Evolutionary conservation across 2,888 invertebrate genomes (phyloP).

Genomic region (Flexamia atlantica): DNA sequence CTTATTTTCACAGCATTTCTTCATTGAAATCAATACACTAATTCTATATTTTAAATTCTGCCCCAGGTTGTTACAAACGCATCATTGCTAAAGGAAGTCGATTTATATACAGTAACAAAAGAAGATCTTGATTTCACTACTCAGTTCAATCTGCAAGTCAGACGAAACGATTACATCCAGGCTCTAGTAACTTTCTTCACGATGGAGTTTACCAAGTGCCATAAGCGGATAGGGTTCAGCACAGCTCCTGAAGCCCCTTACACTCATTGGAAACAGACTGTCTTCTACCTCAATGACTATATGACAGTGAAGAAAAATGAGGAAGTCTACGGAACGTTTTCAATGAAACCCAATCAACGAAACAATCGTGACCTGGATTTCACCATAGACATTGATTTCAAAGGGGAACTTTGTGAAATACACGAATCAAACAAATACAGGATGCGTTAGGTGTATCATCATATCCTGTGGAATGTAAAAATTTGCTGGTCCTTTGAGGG

Average conservation of each 20-base stretch:
- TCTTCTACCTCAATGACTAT: constrained; percentile 97
- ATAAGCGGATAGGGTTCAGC: constrained; percentile 98
- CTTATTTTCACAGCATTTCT: no score
- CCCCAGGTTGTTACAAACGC: constrained; percentile 93
- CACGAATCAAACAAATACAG: constrained; percentile 92
- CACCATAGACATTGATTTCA: constrained; percentile 94
- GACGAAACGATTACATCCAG: constrained; percentile 97
- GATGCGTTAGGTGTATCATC: constrained; percentile 82
- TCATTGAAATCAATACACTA: no score
- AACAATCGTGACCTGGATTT: constrained; percentile 99
- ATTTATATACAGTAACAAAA: constrained; percentile 97
- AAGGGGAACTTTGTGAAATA: constrained; percentile 91
- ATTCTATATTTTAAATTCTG: no score
- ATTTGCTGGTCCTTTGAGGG: not conserved
- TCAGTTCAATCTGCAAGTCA: constrained; percentile 86
- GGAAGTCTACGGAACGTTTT: constrained; percentile 93
- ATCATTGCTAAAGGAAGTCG: constrained; percentile 97
- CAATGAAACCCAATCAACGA: constrained; percentile 96
- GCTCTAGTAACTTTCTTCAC: constrained; percentile 93
- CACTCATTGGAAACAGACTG: constrained; percentile 99
- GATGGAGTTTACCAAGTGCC: constrained; percentile 99
- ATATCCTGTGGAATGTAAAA: not conserved
- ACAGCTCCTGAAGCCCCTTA: constrained; percentile 98
- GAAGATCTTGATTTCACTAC: constrained; percentile 95
- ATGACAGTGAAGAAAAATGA: constrained; percentile 97